These are phyloP conservation scores for Acleris cristana DNA, from an alignment of 2,888 invertebrate genomes.

Conservation along the genomic window DNA sequence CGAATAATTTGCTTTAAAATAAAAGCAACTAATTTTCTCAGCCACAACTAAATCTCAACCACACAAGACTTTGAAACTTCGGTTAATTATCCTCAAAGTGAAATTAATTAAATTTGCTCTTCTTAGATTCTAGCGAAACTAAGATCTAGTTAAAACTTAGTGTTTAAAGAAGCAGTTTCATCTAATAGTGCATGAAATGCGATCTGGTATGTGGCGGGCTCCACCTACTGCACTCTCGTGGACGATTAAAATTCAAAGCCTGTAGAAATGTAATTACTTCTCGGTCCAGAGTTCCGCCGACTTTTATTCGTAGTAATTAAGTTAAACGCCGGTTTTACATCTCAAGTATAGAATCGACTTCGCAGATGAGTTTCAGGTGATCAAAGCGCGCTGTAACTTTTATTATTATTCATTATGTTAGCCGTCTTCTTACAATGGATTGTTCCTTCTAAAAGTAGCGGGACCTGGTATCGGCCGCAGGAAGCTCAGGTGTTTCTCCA, in stretches of 20 bases:
- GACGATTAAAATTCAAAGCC: conserved; percentile 80
- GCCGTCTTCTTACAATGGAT: conserved; percentile 3
- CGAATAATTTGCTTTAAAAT: too few species aligned
- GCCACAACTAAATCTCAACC: background rate
- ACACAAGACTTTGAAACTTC: conserved; percentile 5
- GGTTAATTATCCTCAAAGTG: conserved; percentile 3
- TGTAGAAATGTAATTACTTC: conserved; percentile 80
- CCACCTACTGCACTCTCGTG: conserved; percentile 47
- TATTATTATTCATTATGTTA: conserved; percentile 18
- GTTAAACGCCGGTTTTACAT: conserved; percentile 74
- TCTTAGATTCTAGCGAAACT: conserved; percentile 2
- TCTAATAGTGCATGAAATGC: conserved; percentile 51
- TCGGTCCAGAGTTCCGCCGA: conserved; percentile 68
- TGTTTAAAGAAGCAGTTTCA: conserved; percentile 18
- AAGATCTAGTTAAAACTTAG: conserved; percentile 21
- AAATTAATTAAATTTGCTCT: conserved; percentile 14
- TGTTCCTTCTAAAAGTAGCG: conserved; percentile 1
- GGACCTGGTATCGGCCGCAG: conserved; percentile 7
- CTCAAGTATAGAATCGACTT: conserved; percentile 58
- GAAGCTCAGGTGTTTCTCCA: conserved; percentile 71
- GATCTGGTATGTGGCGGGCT: conserved; percentile 45
- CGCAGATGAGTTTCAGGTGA: conserved; percentile 47
- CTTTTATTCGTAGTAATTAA: conserved; percentile 78
- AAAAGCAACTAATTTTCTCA: too few species aligned
- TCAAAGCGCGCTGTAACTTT: conserved; percentile 38